phyloP scores from a whole-genome alignment of 2,797 vertebrate species.

The Clangula hyemalis region DNA sequence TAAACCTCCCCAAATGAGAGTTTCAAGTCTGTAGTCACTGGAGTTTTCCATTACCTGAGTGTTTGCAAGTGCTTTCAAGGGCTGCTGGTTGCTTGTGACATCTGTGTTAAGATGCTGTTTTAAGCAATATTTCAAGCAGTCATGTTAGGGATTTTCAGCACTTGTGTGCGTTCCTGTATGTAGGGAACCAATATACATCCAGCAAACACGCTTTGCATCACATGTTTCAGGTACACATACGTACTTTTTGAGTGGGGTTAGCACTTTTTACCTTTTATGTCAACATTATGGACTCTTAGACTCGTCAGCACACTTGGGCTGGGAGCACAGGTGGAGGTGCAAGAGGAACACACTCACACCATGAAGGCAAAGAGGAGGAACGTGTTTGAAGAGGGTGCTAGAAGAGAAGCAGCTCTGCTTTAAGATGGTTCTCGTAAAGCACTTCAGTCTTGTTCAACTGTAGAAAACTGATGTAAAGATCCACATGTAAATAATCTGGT shows the following conservation, averaged over 20 bases:
- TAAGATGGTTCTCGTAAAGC: neutral
- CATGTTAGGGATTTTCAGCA: neutral
- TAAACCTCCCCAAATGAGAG: neutral
- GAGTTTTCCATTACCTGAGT: neutral
- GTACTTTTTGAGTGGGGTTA: neutral
- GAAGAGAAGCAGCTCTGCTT: neutral
- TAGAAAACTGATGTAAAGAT: neutral
- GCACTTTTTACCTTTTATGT: rapidly evolving
- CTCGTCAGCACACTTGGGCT: neutral
- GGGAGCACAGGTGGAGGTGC: neutral
- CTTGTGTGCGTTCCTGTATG: neutral
- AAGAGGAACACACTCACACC: neutral
- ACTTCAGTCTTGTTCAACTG: neutral
- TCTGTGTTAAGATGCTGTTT: neutral
- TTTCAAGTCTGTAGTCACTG: neutral
- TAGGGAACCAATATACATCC: neutral
- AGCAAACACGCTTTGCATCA: rapidly evolving
- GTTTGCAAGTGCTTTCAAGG: neutral
- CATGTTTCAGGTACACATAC: rapidly evolving
- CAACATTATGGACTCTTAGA: neutral
- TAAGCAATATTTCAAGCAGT: neutral
- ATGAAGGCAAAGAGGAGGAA: neutral
- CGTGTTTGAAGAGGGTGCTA: neutral
- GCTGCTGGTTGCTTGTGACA: neutral
- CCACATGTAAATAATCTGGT: neutral